Base-by-base conservation (phyloP, 2,797 vertebrate genomes). In the Dicrostonyx torquatus region DNA sequence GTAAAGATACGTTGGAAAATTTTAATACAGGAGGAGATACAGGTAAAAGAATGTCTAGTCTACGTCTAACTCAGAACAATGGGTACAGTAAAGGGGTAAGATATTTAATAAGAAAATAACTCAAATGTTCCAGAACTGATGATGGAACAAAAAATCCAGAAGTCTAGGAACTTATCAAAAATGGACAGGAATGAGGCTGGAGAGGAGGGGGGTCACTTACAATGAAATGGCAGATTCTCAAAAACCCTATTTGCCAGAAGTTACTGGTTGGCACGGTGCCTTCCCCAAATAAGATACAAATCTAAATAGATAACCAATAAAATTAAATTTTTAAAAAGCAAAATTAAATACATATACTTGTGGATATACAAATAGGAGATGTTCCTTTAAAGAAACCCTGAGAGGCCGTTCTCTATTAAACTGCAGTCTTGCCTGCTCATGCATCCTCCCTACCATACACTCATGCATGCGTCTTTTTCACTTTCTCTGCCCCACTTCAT, bases 121-220 rank as follows among this genome's bases (percentile, higher is more conserved):
- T 92, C 60, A 85, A 92, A 88, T 82, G 79, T 93, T 72, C 43
- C 72, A 80, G 34, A 89, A 87, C 5, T 92, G 82, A 90, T 43
- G 9, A 72, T 29, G 50, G 43, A 90, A 92, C 26, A 64, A 95
- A 95, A 34, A 97, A 87, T 80, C 15, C 40, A 90, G 24, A 72
- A 40, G 15, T 80, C 20, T 40, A 66, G 22, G 26, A 92, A 80
- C 13, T 10, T 55, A 45, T 11, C 73, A 50, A 90, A 55, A 78
- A 90, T 76, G 8, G 15, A 43, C 78, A 79, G 40, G 5, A 70
- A 20, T 37, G 43, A 18, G 2, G 40, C 22, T 7, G 24, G 0
- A 70, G n/a, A 66, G 53, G 48, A 53, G 68, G 34, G 34, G 29
- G 18, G 4, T 58, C 43, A 72, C 9, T 8, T 66, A 43, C 4